Percentiles rank a stretch among this genome's conserved stretches.
Evolutionary conservation across 2,113 vertebrate species (phyloP).

Genomic region (Tupaia chinensis): DNA sequence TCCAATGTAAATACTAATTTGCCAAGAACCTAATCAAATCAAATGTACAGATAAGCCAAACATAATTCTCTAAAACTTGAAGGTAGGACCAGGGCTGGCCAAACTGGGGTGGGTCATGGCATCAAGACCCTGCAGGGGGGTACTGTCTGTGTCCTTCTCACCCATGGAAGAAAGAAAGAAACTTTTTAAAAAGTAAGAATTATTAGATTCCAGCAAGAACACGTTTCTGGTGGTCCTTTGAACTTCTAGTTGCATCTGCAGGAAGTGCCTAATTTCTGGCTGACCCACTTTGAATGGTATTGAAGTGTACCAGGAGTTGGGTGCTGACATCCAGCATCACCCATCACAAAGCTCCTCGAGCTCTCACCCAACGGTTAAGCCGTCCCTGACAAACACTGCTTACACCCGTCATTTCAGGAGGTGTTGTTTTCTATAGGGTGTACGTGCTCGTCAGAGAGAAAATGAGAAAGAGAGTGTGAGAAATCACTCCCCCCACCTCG

Average conservation of each 20-base stretch:
- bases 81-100: neutral
- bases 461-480: no score
- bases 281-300: neutral
- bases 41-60: conserved; percentile 21
- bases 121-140: no score
- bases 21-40: conserved; percentile 61
- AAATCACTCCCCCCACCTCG: no score
- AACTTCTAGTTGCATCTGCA: neutral
- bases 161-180: no score
- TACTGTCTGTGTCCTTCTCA: no score
- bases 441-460: no score
- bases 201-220: neutral
- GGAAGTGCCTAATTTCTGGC: neutral
- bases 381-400: neutral
- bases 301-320: neutral
- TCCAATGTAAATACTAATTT: conserved; percentile 70
- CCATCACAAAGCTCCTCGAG: neutral
- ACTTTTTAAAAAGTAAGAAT: no score
- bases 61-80: conserved; percentile 24
- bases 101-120: no score
- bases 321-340: neutral
- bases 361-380: neutral
- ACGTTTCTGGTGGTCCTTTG: neutral
- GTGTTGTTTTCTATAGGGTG: no score
- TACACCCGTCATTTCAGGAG: neutral